phyloP scores from a whole-genome alignment of 2,888 invertebrate species.

The Maniola hyperantus region DNA sequence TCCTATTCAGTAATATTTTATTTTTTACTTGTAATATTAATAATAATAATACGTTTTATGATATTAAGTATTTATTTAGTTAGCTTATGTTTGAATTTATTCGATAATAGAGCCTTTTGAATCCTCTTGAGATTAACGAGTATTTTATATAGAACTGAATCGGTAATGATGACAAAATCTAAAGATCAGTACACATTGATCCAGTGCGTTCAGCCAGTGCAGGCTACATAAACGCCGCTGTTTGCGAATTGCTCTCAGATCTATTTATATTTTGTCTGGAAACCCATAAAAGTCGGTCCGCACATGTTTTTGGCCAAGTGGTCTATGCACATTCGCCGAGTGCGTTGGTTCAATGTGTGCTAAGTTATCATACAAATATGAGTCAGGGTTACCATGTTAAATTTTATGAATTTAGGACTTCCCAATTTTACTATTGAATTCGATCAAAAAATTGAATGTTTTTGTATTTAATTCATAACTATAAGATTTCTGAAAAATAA shows the following conservation, averaged over 20 bases:
- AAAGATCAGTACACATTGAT: neutral
- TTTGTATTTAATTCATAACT: neutral
- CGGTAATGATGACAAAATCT: neutral
- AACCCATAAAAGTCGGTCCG: no score
- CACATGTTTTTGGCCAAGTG: no score
- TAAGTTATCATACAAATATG: neutral
- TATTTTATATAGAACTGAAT: conserved; percentile 41
- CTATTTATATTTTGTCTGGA: neutral
- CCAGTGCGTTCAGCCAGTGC: no score
- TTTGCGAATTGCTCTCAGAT: neutral
- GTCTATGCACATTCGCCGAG: no score
- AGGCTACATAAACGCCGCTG: no score
- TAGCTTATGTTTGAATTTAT: conserved; percentile 52
- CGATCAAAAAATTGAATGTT: neutral
- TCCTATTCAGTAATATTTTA: conserved; percentile 45
- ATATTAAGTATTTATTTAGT: conserved; percentile 79
- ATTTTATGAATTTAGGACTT: conserved; percentile 8
- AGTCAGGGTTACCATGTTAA: conserved; percentile 16
- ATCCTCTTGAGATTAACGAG: conserved; percentile 40
- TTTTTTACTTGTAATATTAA: conserved; percentile 50
- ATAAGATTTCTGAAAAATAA: neutral
- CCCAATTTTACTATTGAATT: neutral
- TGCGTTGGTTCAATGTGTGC: neutral
- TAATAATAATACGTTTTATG: conserved; percentile 61
- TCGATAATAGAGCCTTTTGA: conserved; percentile 24